phyloP scores from a whole-genome alignment of 2,797 vertebrate species.

The Anomalospiza imberbis region DNA sequence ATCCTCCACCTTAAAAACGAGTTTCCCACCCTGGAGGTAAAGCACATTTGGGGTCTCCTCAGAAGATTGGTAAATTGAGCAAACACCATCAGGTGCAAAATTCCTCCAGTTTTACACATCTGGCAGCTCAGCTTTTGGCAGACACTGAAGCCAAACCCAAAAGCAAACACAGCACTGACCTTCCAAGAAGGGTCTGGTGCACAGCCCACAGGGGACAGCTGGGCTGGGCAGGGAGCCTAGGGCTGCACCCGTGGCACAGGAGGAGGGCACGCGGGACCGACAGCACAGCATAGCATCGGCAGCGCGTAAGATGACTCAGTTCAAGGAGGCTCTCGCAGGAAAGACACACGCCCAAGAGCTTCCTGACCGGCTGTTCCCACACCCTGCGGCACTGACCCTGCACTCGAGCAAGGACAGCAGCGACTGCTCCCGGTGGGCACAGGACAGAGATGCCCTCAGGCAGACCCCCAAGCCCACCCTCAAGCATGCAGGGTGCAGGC shows the following conservation, averaged over 20 bases:
- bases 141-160: background rate
- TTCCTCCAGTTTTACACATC: background rate
- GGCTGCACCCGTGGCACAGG: background rate
- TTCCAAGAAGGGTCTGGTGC: background rate
- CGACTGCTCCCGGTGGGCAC: fast-evolving
- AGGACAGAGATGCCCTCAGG: background rate
- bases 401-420: background rate
- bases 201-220: fast-evolving
- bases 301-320: background rate
- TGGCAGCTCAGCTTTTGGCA: background rate
- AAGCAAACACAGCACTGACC: fast-evolving
- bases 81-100: background rate
- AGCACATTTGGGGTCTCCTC: background rate
- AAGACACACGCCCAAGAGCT: conserved; percentile 54
- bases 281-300: background rate
- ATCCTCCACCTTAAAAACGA: background rate
- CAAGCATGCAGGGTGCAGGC: fast-evolving
- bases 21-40: background rate
- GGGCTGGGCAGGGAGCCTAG: background rate
- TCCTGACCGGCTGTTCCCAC: conserved; percentile 6
- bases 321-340: conserved; percentile 25
- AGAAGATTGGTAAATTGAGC: background rate
- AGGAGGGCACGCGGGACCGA: fast-evolving
- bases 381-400: background rate
- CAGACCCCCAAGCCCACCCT: background rate